Base-by-base conservation (phyloP, 2,113 vertebrate genomes). In the Microtus oregoni region DNA sequence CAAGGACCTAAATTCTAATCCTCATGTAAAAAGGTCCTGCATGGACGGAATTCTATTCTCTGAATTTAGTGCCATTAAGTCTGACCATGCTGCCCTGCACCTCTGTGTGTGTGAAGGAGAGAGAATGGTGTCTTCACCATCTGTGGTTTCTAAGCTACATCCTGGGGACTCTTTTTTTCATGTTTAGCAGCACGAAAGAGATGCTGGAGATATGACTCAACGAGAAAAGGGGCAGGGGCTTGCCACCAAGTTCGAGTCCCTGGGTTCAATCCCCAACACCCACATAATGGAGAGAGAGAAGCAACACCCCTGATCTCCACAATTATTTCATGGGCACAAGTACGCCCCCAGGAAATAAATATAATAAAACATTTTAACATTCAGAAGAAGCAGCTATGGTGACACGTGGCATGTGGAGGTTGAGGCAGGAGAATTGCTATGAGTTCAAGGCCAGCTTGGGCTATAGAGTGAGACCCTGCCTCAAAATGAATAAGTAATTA, bases 71-170 rank as follows among this genome's bases (percentile, higher is more conserved):
- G 55, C 70, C 11, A 9, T 7, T n/a, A 17, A 70, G 61, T 83
- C 28, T 63, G 77, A 89, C n/a, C 78, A 70, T 41, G 76, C 41
- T 30, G 7, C 24, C 8, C 3, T 32, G 26, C 70, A 1, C 14
- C 26, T 11, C 4, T 14, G 26, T 7, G 4, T 8, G 9, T 1
- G 8, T 5, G 35, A 17, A 30, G 19, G 4, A 30, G 4, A 19
- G 9, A 6, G 44, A 50, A 8, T 10, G 10, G 20, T 47, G 1
- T 35, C 38, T 19, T 68, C 1, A 2, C 86, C 28, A 30, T 35
- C 77, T 55, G 3, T 89, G 76, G 70, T 90, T 92, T 90, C 50
- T n/a, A 32, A 3, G 76, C 24, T 20, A 17, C 24, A 5, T 38
- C n/a, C 35, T 61, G 12, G 3, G 35, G 55, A 61, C 20, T n/a